Percentiles rank a stretch among this genome's conserved stretches.
phyloP scores from a whole-genome alignment of 2,888 invertebrate species.

The Heliothis peltigera region DNA sequence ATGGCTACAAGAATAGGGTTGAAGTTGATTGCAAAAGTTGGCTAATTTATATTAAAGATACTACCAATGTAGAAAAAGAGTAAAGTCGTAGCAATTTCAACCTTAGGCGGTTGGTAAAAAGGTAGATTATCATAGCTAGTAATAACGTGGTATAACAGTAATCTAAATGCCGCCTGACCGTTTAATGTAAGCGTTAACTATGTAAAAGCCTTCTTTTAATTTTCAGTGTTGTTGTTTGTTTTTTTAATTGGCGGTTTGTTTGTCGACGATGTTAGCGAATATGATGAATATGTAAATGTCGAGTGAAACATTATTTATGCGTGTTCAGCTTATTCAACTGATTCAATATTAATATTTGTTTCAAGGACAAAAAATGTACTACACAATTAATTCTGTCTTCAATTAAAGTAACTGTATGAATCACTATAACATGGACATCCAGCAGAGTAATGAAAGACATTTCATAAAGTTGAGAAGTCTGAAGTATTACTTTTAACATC shows the following conservation, averaged over 20 bases:
- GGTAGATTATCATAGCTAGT: not conserved
- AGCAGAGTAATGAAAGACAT: no score
- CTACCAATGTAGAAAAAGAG: constrained; percentile 17
- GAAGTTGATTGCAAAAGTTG: not conserved
- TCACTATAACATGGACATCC: no score
- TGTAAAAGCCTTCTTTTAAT: constrained; percentile 58
- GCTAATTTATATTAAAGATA: constrained; percentile 30
- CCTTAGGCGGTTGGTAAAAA: not conserved
- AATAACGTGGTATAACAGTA: constrained; percentile 45
- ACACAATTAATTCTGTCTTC: not conserved
- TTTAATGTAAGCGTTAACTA: constrained; percentile 63
- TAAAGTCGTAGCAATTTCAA: constrained; percentile 5
- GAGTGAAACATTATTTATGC: constrained; percentile 10
- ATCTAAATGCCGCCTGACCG: constrained; percentile 62
- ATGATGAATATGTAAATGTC: constrained; percentile 35
- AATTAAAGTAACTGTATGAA: not conserved
- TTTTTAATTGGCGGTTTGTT: constrained; percentile 57
- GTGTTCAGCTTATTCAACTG: constrained; percentile 1
- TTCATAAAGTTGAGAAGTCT: no score
- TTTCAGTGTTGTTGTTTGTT: constrained; percentile 58
- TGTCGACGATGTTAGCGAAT: constrained; percentile 33
- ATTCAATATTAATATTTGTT: not conserved
- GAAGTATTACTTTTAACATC: no score
- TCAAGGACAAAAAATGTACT: not conserved
- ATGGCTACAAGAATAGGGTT: not conserved